These are phyloP conservation scores for Boleophthalmus pectinirostris DNA, from an alignment of 2,113 vertebrate species.

Conservation along the genomic window DNA sequence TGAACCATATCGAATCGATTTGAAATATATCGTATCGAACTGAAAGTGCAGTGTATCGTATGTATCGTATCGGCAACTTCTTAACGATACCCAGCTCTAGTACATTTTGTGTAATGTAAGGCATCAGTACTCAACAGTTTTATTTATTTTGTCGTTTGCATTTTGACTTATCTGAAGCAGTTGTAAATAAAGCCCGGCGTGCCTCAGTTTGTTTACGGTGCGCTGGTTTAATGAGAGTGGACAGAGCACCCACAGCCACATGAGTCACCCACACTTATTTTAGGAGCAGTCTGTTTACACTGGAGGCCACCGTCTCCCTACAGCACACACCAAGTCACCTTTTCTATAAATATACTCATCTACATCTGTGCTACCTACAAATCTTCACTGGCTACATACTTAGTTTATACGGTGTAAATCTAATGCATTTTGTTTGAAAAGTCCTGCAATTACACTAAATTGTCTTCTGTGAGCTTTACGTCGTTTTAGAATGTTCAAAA, in stretches of 20 bases:
- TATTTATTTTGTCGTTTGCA: background rate
- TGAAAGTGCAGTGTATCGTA: too few relatives aligned
- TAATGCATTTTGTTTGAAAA: too few relatives aligned
- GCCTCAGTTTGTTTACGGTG: slow-evolving; percentile 14
- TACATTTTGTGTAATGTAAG: too few relatives aligned
- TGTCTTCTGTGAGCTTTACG: too few relatives aligned
- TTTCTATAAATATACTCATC: background rate
- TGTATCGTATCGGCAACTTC: too few relatives aligned
- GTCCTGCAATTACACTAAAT: too few relatives aligned
- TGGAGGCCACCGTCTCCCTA: background rate
- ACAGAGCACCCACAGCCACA: slow-evolving; percentile 10
- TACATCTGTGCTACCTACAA: background rate
- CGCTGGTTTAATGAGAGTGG: slow-evolving; percentile 15
- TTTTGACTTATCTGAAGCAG: background rate
- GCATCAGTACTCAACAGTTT: background rate
- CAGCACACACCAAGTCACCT: background rate
- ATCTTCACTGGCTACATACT: background rate
- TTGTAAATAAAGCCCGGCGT: background rate
- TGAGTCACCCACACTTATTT: slow-evolving; percentile 27
- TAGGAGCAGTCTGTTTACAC: background rate
- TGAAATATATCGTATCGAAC: too few relatives aligned
- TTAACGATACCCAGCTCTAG: too few relatives aligned
- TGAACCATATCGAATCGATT: too few relatives aligned
- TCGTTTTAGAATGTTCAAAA: too few relatives aligned
- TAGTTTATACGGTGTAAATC: background rate